Evolutionary conservation across 2,797 vertebrate species (phyloP), one percentile per base, ranked within the genome.

Genomic region (Sylvia borin): DNA sequence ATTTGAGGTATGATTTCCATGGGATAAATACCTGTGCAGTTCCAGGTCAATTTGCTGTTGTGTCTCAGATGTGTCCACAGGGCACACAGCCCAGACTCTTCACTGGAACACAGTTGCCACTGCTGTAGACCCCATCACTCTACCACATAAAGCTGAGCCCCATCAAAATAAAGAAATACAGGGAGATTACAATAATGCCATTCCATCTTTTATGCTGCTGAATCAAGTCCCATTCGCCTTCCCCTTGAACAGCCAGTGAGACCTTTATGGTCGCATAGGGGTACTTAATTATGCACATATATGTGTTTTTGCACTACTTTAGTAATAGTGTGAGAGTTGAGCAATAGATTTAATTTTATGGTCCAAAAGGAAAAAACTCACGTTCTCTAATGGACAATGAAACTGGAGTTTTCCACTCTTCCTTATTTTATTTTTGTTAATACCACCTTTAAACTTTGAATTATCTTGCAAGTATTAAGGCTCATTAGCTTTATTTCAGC

Each of bases 351-450:
- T 40, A 71, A 60, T 91, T 97, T 97, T 95, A 97, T 88, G 93
- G 94, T 95, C 91, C 50, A 62, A 94, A 94, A 94, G 93, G 70
- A 96, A 95, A 93, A 97, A 95, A 91, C 75, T 74, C 81, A 62
- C 36, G 80, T 95, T 98, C 97, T 97, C 94, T 55, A 43, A 93
- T 92, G 91, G 84, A 96, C 83, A 83, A 80, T 65, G 84, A 97
- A 96, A 94, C 61, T 51, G 78, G 65, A 53, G 94, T 96, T 96
- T 95, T 92, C 85, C 64, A 65, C 66, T 94, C 85, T 91, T 93
- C 79, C 80, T 95, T 96, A 73, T 94, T 96, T 97, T 96, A 90
- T 92, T 95, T 97, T 96, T 95, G 93, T 95, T 97, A 96, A 89
- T 96, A 96, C 84, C 76, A 85, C 82, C 61, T 90, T 93, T 95